Evolutionary conservation across 2,888 invertebrate species (phyloP).

Genomic region (Platerodrilus igneus): DNA sequence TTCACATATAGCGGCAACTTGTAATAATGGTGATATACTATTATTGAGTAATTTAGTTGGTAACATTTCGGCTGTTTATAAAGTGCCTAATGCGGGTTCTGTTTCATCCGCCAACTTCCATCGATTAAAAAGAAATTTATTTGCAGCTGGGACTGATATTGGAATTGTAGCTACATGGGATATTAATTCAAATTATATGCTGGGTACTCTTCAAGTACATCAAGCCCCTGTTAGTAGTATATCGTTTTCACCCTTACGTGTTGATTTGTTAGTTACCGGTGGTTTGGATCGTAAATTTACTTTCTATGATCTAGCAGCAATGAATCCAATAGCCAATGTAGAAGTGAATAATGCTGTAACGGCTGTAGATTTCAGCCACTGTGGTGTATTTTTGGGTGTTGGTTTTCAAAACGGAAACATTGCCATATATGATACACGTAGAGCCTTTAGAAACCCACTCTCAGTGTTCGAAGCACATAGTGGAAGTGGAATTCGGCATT

Average conservation of each 20-base stretch:
- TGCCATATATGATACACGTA: slow-evolving; percentile 54
- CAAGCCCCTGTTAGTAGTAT: slow-evolving; percentile 57
- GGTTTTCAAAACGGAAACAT: slow-evolving; percentile 55
- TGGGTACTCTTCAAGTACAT: slow-evolving; percentile 45
- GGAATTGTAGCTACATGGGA: slow-evolving; percentile 45
- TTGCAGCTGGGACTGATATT: slow-evolving; percentile 42
- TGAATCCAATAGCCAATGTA: slow-evolving; percentile 39
- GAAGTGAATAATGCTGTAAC: slow-evolving; percentile 39
- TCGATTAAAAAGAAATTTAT: slow-evolving; percentile 37
- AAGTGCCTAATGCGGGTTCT: slow-evolving; percentile 39
- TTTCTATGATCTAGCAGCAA: slow-evolving; percentile 53
- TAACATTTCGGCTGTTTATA: slow-evolving; percentile 35
- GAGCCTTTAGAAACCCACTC: slow-evolving; percentile 49
- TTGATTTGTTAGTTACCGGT: slow-evolving; percentile 54
- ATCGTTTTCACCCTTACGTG: slow-evolving; percentile 53
- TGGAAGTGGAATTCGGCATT: slow-evolving; percentile 47
- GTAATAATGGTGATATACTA: slow-evolving; percentile 39
- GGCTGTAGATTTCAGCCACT: slow-evolving; percentile 40
- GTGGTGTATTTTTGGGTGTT: slow-evolving; percentile 52
- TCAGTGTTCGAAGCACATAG: slow-evolving; percentile 52
- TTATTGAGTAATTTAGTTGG: slow-evolving; percentile 39
- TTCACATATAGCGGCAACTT: slow-evolving; percentile 41
- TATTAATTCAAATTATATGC: slow-evolving; percentile 37
- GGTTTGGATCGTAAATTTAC: slow-evolving; percentile 56
- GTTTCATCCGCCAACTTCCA: slow-evolving; percentile 37